phyloP scores from a whole-genome alignment of 2,888 invertebrate genomes.

The Drosophila maculinotata region DNA sequence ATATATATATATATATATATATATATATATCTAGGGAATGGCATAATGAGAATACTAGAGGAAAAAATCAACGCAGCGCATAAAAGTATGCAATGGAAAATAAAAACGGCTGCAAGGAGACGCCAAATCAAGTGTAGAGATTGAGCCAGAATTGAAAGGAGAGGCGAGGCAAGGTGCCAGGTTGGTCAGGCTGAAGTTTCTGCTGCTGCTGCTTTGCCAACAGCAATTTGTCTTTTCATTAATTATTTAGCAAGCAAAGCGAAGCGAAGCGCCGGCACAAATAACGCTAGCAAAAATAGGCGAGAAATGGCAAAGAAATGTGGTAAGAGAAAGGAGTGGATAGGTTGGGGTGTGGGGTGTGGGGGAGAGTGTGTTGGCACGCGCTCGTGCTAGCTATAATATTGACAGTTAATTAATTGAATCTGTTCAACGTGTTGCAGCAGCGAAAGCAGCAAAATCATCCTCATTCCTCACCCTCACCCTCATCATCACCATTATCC shows the following conservation, averaged over 20 bases:
- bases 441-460: constrained; percentile 18
- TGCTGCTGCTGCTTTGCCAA: constrained; percentile 36
- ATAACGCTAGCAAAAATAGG: constrained; percentile 17
- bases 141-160: constrained; percentile 25
- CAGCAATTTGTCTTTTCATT: constrained; percentile 77
- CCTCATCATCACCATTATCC: constrained; percentile 5
- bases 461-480: background rate
- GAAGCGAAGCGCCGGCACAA: constrained; percentile 29
- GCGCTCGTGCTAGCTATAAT: constrained; percentile 51
- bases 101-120: constrained; percentile 12
- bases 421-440: constrained; percentile 68
- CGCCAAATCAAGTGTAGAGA: background rate
- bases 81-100: constrained; percentile 35
- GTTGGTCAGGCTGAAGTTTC: constrained; percentile 1
- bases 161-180: background rate
- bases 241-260: constrained; percentile 67
- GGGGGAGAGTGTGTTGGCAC: too few relatives aligned
- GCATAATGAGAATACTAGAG: constrained; percentile 27
- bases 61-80: constrained; percentile 47
- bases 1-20: background rate
- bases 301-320: background rate
- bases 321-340: background rate
- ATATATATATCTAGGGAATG: constrained; percentile 10
- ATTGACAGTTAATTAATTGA: constrained; percentile 77
- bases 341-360: constrained; percentile 16